Evolutionary conservation across 1,140 invertebrate species (phyloP), one percentile per base, ranked within the genome.

Genomic region (Anthonomus grandis): DNA sequence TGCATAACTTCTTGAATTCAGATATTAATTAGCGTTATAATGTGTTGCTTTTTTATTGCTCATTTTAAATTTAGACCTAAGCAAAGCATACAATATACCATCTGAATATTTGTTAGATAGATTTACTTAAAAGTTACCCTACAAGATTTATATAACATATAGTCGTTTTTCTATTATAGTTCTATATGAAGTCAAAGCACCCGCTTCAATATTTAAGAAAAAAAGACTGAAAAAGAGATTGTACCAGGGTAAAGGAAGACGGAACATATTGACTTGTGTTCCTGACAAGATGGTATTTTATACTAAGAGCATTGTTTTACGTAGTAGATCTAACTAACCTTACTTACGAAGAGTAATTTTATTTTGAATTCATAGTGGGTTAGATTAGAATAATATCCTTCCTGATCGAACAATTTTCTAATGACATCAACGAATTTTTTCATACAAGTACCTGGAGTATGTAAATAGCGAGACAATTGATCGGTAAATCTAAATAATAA

Each of bases 171-270:
- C 13, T 53, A 46, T 46, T 31, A 13, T 31, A 22, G 19, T 36
- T 53, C 38, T 42, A 44, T 45, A 42, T 55, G 2, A 46, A 39
- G 31, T 55, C 53, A 55, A 55, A 55, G 53, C 53, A 55, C 44
- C 53, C 17, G 44, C 41, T 55, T 55, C 53, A 46, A 39, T 47
- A 22, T 45, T 47, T 36, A 25, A 15, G 5, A 4, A 12, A 17
- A 15, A 24, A 42, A 19, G n/a, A 45, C 15, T 23, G 24, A 25
- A 39, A 38, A 15, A 51, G 21, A 5, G 49, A 39, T 37, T 24
- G 38, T 39, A 34, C 24, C 15, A 19, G 22, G 12, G 31, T n/a
- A n/a, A n/a, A n/a, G n/a, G n/a, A n/a, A n/a, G n/a, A n/a, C n/a
- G n/a, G n/a, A n/a, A n/a, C n/a, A n/a, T n/a, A n/a, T n/a, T n/a